Evolutionary conservation across 2,888 invertebrate species (phyloP), one percentile per base, ranked within the genome.

Genomic region (Rhabditoides inermis): DNA sequence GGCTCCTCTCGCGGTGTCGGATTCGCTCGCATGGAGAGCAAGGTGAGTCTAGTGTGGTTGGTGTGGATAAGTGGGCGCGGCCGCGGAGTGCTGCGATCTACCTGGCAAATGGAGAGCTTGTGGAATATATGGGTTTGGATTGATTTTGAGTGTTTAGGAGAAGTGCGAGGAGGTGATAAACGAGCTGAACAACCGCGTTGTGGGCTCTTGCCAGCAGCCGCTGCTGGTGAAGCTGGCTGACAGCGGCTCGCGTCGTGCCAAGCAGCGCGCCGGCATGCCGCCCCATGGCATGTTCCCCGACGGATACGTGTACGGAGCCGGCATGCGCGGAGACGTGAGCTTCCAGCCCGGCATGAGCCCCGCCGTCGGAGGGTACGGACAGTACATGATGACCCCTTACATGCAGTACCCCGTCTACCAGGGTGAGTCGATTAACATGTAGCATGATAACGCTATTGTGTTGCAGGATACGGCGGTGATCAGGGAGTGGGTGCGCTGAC

Each of bases 151-250:
- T 15, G 32, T 32, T 18, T 39, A 53, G 39, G 60, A 60, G 46
- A 60, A 56, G 55, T 60, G 60, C 51, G 62, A 63, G 37, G 55
- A 54, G 20, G 58, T 63, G 42, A 63, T 63, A 37, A 48, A 53
- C 26, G 64, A 60, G 20, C 53, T 67, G 49, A 66, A 66, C 40
- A 64, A 64, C 10, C 51, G 56, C 23, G 58, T 62, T 18, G 56
- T 66, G 15, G 56, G 57, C 28, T 55, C 45, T 6, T 63, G 62
- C 58, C 12, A 59, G 0, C 56, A 58, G 30, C 87, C 90, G 49
- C 83, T 95, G 70, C 84, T 95, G 76, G 94, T 95, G 58, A 95
- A 95, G 81, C 92, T 95, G 78, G 94, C 95, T 61, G 95, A 95
- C 78, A 91, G n/a, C n/a, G n/a, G n/a, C n/a, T n/a, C n/a, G n/a